Evolutionary conservation across 2,888 invertebrate species (phyloP).

Genomic region (Torymus auratus): DNA sequence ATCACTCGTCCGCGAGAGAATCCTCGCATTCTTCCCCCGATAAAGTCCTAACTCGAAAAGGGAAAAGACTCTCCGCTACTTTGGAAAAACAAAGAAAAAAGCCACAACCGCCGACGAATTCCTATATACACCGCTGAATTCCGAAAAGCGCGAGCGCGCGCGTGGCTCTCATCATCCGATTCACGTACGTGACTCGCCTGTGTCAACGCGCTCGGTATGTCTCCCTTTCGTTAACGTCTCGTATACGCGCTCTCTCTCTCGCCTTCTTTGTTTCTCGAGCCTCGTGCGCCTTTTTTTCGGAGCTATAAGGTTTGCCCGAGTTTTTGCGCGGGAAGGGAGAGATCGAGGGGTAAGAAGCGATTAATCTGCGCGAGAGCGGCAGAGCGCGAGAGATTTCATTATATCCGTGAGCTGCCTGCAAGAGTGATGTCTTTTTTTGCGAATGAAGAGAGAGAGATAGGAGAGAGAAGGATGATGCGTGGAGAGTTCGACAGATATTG

Average conservation of each 20-base stretch:
- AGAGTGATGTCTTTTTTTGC: constrained; percentile 25
- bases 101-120: neutral
- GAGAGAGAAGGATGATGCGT: too few species aligned
- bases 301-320: too few species aligned
- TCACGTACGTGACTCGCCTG: constrained; percentile 48
- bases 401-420: constrained; percentile 32
- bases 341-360: constrained; percentile 40
- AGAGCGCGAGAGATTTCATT: constrained; percentile 35
- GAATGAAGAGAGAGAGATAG: too few species aligned
- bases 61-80: neutral
- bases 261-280: neutral
- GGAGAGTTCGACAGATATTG: too few species aligned
- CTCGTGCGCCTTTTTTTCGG: neutral
- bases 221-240: constrained; percentile 10
- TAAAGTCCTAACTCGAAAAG: constrained; percentile 29
- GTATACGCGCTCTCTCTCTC: neutral
- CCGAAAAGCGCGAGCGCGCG: constrained; percentile 37
- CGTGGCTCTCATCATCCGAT: constrained; percentile 37
- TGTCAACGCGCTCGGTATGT: constrained; percentile 31
- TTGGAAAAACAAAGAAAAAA: neutral
- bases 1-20: neutral
- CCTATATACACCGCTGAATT: constrained; percentile 25
- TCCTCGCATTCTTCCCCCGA: neutral
- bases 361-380: constrained; percentile 31
- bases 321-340: too few species aligned